A percentile compares a stretch with the other conserved stretches of the same genome.
Evolutionary conservation across 2,113 vertebrate genomes (phyloP).

Genomic region (Conger conger): DNA sequence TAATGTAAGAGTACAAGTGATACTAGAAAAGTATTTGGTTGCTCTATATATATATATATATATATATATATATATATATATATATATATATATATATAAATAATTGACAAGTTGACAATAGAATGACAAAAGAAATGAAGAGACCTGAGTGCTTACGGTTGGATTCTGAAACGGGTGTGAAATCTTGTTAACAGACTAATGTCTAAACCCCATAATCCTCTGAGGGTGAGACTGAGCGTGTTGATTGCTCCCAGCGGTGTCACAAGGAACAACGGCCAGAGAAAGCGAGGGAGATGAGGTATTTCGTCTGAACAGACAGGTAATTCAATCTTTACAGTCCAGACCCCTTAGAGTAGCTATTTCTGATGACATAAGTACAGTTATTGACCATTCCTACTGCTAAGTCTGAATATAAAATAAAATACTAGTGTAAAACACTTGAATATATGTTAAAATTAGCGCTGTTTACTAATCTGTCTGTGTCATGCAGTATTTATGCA

Average conservation of each 20-base stretch:
- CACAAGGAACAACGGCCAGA: background rate
- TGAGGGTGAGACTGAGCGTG: slow-evolving; percentile 26
- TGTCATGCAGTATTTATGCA: too few species aligned
- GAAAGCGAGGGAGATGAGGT: slow-evolving; percentile 3
- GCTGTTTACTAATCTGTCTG: too few species aligned
- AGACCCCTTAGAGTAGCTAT: background rate
- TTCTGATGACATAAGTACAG: background rate
- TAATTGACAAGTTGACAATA: background rate
- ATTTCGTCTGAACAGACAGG: background rate
- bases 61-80: slow-evolving; percentile 11
- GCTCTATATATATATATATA: background rate
- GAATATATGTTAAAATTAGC: too few species aligned
- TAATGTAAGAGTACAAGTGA: too few species aligned
- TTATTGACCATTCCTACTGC: background rate
- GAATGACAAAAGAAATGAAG: background rate
- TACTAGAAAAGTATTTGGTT: too few species aligned
- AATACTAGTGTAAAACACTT: too few species aligned
- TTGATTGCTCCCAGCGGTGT: background rate
- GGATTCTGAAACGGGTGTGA: slow-evolving; percentile 19
- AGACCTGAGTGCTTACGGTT: background rate
- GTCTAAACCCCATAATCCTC: slow-evolving; percentile 64
- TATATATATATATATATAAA: slow-evolving; percentile 35
- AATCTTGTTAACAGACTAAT: slow-evolving; percentile 38
- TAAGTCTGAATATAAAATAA: background rate
- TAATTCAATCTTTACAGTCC: background rate